These are phyloP conservation scores for Eospalax fontanierii DNA, from an alignment of 2,797 vertebrate genomes.

Conservation along the genomic window DNA sequence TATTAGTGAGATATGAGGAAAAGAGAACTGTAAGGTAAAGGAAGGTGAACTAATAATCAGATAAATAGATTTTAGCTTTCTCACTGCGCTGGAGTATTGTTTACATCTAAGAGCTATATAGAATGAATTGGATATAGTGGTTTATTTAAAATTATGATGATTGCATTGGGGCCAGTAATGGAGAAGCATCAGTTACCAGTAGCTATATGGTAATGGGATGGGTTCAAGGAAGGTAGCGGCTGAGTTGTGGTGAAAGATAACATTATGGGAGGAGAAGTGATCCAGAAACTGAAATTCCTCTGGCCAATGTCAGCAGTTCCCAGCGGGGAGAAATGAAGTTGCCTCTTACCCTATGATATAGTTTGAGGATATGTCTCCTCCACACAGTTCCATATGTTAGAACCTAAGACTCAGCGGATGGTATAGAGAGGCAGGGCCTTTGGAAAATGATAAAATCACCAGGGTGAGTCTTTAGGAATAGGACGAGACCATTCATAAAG, in stretches of 20 bases:
- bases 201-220: background rate
- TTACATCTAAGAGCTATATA: background rate
- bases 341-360: background rate
- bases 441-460: accelerated
- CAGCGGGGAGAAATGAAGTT: background rate
- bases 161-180: background rate
- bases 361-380: background rate
- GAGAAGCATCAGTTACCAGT: background rate
- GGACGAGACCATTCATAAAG: background rate
- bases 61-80: background rate
- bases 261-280: background rate
- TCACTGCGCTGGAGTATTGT: background rate
- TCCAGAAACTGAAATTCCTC: background rate
- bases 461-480: no score
- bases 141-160: background rate
- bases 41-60: background rate
- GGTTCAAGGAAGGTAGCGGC: background rate
- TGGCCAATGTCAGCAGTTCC: background rate
- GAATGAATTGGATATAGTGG: background rate
- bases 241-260: background rate
- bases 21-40: accelerated
- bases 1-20: background rate
- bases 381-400: no score
- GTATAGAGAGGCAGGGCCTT: background rate
- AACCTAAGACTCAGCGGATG: background rate